Evolutionary conservation across 2,113 vertebrate species (phyloP), one percentile per base, ranked within the genome.

Genomic region (Phocoena phocoena): DNA sequence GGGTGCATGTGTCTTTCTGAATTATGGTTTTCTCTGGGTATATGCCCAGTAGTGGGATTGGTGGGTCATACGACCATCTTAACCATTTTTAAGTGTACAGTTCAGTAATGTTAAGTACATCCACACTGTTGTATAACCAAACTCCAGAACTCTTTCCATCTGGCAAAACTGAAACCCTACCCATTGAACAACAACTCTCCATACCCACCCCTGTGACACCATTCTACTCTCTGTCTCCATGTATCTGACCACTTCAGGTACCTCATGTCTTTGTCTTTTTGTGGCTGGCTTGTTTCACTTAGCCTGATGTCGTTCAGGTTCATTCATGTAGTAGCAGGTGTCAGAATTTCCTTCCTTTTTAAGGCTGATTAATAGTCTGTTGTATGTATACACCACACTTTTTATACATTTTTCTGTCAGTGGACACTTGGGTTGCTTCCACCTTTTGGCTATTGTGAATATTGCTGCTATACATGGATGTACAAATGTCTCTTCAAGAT

Each of bases 291-390:
- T 44, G 13, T 90, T 90, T 79, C 17, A 26, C 36, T 38, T 47
- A 38, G 28, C 28, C 5, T 58, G 63, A 50, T 38, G 41, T 62
- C 44, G 3, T 74, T 85, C 47, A 41, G 55, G 38, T 33, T 85
- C 63, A 47, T 73, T 55, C 15, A 8, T 33, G 36, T 47, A 41
- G 58, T 36, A 36, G 77, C 62, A 7, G 17, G 73, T 38, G 23
- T 36, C 74, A 67, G 62, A 92, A 70, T 63, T 47, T 36, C 21
- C 28, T 94, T 60, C 47, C 47, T 82, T 68, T 87, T 74, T 23
- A 62, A 60, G 87, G 33, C 38, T 68, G 68, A 68, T 50, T 50
- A 62, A 50, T 60, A 67, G 55, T 79, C 53, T 9, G 1, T 62
- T 68, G 23, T 33, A 7, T 50, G 73, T 36, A 2, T 79, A 5